phyloP scores from a whole-genome alignment of 2,797 vertebrate species.

The Pseudotriccus pelzelni region DNA sequence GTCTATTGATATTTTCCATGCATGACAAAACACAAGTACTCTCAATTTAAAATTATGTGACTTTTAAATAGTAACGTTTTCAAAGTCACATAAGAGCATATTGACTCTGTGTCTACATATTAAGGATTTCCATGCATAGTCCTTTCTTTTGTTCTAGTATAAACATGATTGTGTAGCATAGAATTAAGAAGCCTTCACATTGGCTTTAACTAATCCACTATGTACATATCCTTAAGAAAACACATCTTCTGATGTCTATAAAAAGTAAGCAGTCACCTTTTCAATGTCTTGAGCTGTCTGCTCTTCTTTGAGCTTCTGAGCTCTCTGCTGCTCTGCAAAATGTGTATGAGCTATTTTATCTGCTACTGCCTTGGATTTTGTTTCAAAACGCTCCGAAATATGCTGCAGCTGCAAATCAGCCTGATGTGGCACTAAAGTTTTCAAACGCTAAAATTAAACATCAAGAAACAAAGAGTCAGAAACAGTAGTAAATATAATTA shows the following conservation, averaged over 20 bases:
- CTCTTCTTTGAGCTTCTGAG: slow-evolving; percentile 74
- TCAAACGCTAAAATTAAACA: slow-evolving; percentile 77
- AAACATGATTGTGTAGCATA: neutral
- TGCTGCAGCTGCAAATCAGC: slow-evolving; percentile 80
- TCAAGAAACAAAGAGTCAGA: slow-evolving; percentile 3
- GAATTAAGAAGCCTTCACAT: neutral
- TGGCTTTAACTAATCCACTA: neutral
- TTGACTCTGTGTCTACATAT: neutral
- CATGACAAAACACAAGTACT: neutral
- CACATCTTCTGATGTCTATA: neutral
- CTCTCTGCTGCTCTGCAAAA: slow-evolving; percentile 70
- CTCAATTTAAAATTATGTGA: neutral
- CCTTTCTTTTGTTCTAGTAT: neutral
- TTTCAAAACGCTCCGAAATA: slow-evolving; percentile 78
- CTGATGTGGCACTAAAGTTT: slow-evolving; percentile 75
- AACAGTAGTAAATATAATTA: neutral
- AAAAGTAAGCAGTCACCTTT: slow-evolving; percentile 72
- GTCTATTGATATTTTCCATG: neutral
- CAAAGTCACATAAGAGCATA: neutral
- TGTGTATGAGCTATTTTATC: slow-evolving; percentile 51
- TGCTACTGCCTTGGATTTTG: slow-evolving; percentile 69
- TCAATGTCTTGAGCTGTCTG: slow-evolving; percentile 72
- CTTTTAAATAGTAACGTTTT: neutral
- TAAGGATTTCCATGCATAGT: neutral
- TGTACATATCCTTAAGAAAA: neutral